These are phyloP conservation scores for Peromyscus leucopus DNA, from an alignment of 2,113 vertebrate species.

Conservation along the genomic window DNA sequence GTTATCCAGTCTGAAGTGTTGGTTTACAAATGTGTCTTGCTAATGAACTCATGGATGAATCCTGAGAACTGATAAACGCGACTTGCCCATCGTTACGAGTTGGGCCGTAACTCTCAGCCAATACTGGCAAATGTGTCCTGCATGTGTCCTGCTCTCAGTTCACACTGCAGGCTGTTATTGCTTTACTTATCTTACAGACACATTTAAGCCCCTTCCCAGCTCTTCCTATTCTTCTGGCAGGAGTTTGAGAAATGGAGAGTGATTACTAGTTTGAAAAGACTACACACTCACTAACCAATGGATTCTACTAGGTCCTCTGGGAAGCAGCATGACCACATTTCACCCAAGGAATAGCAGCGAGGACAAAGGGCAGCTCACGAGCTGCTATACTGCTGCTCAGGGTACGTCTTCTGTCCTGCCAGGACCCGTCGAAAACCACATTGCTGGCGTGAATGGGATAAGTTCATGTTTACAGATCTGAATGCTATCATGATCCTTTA, in stretches of 20 bases:
- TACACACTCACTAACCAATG: neutral
- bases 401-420: neutral
- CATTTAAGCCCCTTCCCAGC: neutral
- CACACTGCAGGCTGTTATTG: neutral
- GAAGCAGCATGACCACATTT: neutral
- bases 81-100: neutral
- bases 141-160: neutral
- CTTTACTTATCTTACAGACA: neutral
- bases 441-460: neutral
- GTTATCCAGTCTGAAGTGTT: neutral
- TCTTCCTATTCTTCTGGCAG: constrained; percentile 1
- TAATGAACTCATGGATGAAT: neutral
- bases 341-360: neutral
- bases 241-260: neutral
- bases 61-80: neutral
- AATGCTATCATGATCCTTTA: neutral
- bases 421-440: neutral
- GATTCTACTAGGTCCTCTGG: neutral
- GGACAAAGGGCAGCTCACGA: neutral
- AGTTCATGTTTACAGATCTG: neutral
- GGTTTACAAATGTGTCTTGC: neutral
- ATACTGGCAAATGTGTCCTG: neutral
- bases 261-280: constrained; percentile 32
- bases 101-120: neutral
- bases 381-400: neutral